These are phyloP conservation scores for Syrphus vitripennis DNA, from an alignment of 2,888 invertebrate species.

Conservation along the genomic window DNA sequence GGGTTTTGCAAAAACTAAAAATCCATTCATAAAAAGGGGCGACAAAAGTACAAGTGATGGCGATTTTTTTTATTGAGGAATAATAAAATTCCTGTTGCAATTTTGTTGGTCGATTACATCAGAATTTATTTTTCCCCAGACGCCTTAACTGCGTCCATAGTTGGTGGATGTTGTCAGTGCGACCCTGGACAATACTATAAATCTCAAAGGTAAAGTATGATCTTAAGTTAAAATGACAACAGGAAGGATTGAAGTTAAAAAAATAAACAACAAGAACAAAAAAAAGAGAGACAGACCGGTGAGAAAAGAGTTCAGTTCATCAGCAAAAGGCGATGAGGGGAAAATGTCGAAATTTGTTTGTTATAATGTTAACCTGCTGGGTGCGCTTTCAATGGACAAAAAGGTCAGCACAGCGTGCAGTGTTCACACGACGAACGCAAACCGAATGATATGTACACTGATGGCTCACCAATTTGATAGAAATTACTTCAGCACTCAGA, in stretches of 20 bases:
- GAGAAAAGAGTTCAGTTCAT: conserved; percentile 57
- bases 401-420: conserved; percentile 65
- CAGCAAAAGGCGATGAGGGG: conserved; percentile 67
- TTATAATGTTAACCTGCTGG: conserved; percentile 65
- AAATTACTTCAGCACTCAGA: conserved; percentile 22
- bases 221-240: conserved; percentile 65
- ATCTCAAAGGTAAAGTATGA: conserved; percentile 50
- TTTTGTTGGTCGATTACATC: too few relatives aligned
- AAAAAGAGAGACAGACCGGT: conserved; percentile 4
- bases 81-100: too few relatives aligned
- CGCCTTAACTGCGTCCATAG: not conserved
- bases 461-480: conserved; percentile 37
- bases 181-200: not conserved
- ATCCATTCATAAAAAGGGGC: too few relatives aligned
- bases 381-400: conserved; percentile 64
- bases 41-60: too few relatives aligned
- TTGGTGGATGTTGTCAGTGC: not conserved
- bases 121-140: too few relatives aligned
- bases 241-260: conserved; percentile 47
- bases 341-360: conserved; percentile 70
- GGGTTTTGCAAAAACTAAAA: too few relatives aligned
- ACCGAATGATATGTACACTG: conserved; percentile 61
- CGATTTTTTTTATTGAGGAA: too few relatives aligned
- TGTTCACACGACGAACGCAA: conserved; percentile 70
- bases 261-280: too few relatives aligned